Evolutionary conservation across 1,140 invertebrate genomes (phyloP), one percentile per base, ranked within the genome.

Genomic region (Caenorhabditis brenneri): DNA sequence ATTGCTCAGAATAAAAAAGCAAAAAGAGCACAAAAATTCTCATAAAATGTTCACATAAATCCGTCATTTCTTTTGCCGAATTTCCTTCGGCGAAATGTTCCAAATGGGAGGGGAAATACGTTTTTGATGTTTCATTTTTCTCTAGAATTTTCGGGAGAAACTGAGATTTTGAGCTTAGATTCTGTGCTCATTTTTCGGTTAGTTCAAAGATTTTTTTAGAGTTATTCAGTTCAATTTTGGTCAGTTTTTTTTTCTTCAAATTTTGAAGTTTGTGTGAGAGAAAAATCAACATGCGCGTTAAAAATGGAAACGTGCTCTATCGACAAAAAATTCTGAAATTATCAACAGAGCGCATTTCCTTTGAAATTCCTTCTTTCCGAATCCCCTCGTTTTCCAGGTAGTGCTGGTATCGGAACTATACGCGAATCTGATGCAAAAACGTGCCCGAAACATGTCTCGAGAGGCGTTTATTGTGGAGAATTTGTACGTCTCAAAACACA

Each of bases 381-480:
- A 12, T 9, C 24, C 15, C 2, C 1, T 55, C 12, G n/a, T n/a
- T 58, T 60, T 88, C 51, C 84, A 90, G 89, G 89, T 90, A 24
- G 89, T 90, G 22, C 89, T 90, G 16, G 89, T 90, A 5, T 91
- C 90, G 12, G 89, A 90, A 79, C 87, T 90, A 3, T 90, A 90
- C 83, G 88, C 89, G 31, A 90, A 90, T 88, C 80, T 90, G 22
- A 90, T 90, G 88, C 89, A 90, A 83, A 90, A 90, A 83, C 53
- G 89, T 6, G 88, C 89, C 16, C 74, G 87, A 22, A 89, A 88
- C 58, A 81, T 85, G 31, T 85, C 88, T 12, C 81, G 89, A 36
- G 89, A 91, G 39, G 90, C 89, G 22, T 90, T 91, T 82, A 90
- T 90, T 42, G 91, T 90, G 58, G 89, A 90, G 82, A 90, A 90